Base-by-base conservation (phyloP, 2,888 invertebrate species). In the Synanthedon formicaeformis region DNA sequence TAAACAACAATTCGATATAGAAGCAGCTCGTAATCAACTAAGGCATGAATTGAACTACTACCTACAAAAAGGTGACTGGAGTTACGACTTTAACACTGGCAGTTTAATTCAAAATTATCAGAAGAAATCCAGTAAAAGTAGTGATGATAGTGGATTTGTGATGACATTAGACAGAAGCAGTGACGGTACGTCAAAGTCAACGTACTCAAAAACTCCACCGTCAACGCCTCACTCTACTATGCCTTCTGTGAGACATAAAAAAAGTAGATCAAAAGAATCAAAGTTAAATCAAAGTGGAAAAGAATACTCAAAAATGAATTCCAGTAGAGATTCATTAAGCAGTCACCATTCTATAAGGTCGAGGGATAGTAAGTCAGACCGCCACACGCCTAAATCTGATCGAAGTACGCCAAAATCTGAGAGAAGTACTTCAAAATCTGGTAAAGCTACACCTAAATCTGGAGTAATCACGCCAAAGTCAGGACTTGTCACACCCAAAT, bases 291-390 rank as follows among this genome's bases (percentile, higher is more conserved):
- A 72, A 34, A 75, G 71, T 58, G 74, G 69, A 23, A 88, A 82
- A 71, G 86, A 88, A 60, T 72, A 63, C 50, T 60, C 75, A 2
- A 85, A 83, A 70, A 60, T 87, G 1, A 84, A 84, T 67, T 83
- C 88, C 1, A 88, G 88, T 61, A 76, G 88, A 54, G 88, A 88
- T 67, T 88, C 88, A 12, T 60, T 88, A 13, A 88, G 83, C 52
- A 88, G 88, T 63, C 88, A 88, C 61, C 88, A 88, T 65, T 88
- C 88, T 23, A 81, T 84, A 41, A 81, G 79, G 63, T 88, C 88
- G 34, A 74, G 78, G 63, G 88, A 88, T 58, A 87, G 86, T 64
- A 88, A 85, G 69, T 87, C 88, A 52, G 88, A 86, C 59, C 73
- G 83, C 6, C 81, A 81, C 40, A 85, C 82, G 13, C 80, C 86